Base-by-base conservation (phyloP, 1,140 invertebrate species). In the Eumaeus atala region DNA sequence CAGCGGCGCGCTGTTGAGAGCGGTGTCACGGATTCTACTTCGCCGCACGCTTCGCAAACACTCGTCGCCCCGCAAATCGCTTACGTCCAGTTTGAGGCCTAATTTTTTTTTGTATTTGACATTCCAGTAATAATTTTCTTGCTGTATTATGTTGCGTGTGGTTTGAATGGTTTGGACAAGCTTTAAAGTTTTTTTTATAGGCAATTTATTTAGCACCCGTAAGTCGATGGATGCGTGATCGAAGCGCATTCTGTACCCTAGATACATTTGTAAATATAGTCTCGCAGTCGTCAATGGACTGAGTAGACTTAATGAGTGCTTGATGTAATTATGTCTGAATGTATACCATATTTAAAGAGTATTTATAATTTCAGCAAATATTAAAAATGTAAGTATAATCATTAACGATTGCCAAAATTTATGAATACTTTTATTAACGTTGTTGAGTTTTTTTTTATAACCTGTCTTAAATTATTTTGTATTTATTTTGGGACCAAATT, bases 401-500 rank as follows among this genome's bases (percentile, higher is more conserved):
- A 80, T 78, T 79, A 81, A 81, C 76, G 57, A 77, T 84, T 86
- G 81, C 84, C 81, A 87, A 87, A 87, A 84, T 82, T 80, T 61
- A 84, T 70, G 74, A 80, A 76, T 82, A 79, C 74, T 80, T 82
- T 81, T 80, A 65, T 74, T 75, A 67, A 74, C 60, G 66, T 82
- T 86, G 70, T 84, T 80, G 72, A 69, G 21, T 28, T 77, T 77
- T 74, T 77, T 72, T 76, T 79, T 78, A 72, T 67, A 78, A 75
- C 67, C 74, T 72, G 67, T 66, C 62, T 84, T 84, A 84, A 78
- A 82, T 83, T 82, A 83, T 83, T 81, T 77, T 74, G 74, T 80
- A 80, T 84, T 87, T 84, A 84, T 84, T 83, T 84, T 75, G 83
- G 83, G 81, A 87, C 80, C 84, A 87, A 84, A 84, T 84, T 87